phyloP scores from a whole-genome alignment of 1,140 invertebrate genomes.

The Pseudomyrmex concolor region DNA sequence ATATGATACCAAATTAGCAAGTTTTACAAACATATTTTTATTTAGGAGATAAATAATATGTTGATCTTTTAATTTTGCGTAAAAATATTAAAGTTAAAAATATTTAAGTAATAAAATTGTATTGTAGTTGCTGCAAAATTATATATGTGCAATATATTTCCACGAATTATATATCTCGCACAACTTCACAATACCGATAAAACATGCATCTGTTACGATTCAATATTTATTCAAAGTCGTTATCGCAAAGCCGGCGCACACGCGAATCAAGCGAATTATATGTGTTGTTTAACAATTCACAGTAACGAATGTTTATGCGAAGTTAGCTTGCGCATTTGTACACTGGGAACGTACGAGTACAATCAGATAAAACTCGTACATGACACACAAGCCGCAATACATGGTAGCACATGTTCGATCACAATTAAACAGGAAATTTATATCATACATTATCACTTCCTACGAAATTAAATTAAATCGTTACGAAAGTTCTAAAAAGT shows the following conservation, averaged over 20 bases:
- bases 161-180: neutral
- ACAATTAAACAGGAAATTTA: neutral
- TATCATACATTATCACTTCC: neutral
- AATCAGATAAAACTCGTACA: neutral
- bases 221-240: conserved; percentile 10
- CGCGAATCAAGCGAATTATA: conserved; percentile 20
- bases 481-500: conserved; percentile 29
- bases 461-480: conserved; percentile 56
- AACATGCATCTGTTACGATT: conserved; percentile 1
- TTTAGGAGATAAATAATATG: neutral
- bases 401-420: neutral
- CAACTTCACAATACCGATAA: conserved; percentile 1
- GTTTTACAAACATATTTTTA: neutral
- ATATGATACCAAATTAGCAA: too few species aligned
- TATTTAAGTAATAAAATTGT: conserved; percentile 2
- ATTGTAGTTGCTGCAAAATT: neutral
- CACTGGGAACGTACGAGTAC: neutral
- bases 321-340: conserved; percentile 15
- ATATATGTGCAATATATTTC: neutral
- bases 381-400: neutral
- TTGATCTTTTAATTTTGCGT: neutral
- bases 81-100: conserved; percentile 12
- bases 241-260: neutral
- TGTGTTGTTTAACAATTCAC: conserved; percentile 21
- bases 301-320: conserved; percentile 18